Base-by-base conservation (phyloP, 2,113 vertebrate genomes). In the Malaclemys terrapin region DNA sequence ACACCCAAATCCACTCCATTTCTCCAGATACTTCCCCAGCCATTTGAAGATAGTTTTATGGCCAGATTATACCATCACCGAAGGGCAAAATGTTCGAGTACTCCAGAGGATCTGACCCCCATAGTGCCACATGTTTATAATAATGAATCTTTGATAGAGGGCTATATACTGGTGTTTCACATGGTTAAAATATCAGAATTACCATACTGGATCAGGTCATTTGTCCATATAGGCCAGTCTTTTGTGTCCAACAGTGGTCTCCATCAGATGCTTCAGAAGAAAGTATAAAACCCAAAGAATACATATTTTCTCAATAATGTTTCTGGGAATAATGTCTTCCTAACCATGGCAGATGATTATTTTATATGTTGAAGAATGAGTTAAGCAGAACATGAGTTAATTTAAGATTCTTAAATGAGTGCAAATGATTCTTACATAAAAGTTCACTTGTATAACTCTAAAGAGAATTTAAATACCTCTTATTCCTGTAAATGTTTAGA, bases 141-240 rank as follows among this genome's bases (percentile, higher is more conserved):
- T 80, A 0, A 0, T 50, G 35, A 81, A 90, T 87, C 91, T 72
- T 3, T 49, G 16, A 4, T 86, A 6, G 10, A 78, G 6, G 29
- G 0, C 0, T 29, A 50, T 38, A 8, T 38, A 22, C 0, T 59
- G 82, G 80, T 82, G 42, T 62, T 31, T 62, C 29, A 29, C 59
- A 62, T 62, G 12, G 29, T 62, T 62, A 31, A 62, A 62, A 62
- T 31, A 62, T 62, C 14, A 29, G 29, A 62, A 62, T 62, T 31
- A 31, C 59, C 27, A 62, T 62, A 62, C 59, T 62, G 29, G 29
- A 62, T 62, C 29, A 62, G 59, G 12, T 27, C 29, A 31, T 62
- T 31, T 62, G 59, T 62, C 13, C 59, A 62, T 29, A 59, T 29
- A 62, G 59, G 13, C 29, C 29, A 62, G 13, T 31, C 59, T 62